These are phyloP conservation scores for Parus major DNA, from an alignment of 2,113 vertebrate genomes.

Conservation along the genomic window DNA sequence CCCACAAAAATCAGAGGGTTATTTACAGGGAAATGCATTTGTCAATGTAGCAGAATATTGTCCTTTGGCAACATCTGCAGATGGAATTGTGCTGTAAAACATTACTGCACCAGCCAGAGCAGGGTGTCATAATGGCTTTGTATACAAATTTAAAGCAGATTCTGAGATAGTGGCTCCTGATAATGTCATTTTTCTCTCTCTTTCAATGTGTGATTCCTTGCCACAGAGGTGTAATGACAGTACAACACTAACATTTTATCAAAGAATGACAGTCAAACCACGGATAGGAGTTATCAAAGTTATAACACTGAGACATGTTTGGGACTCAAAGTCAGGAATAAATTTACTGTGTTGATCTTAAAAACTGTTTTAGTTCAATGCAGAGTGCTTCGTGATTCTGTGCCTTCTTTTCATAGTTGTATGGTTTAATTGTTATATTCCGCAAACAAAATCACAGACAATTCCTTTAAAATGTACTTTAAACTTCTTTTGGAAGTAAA, in stretches of 20 bases:
- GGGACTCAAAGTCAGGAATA: background rate
- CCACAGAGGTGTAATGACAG: background rate
- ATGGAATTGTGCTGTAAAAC: slow-evolving; percentile 2
- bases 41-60: background rate
- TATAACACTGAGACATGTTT: background rate
- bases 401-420: background rate
- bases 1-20: slow-evolving; percentile 3
- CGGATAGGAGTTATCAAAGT: background rate
- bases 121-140: background rate
- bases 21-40: slow-evolving; percentile 29
- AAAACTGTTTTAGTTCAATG: background rate
- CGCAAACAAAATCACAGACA: background rate
- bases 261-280: background rate
- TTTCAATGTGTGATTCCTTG: background rate
- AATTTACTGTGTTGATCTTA: background rate
- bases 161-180: background rate
- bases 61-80: slow-evolving; percentile 2
- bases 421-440: background rate
- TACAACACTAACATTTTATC: background rate
- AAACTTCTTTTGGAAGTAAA: background rate
- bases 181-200: slow-evolving; percentile 5
- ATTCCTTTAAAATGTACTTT: background rate
- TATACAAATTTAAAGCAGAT: slow-evolving; percentile 3
- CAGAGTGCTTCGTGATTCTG: background rate
- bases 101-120: background rate